Evolutionary conservation across 2,888 invertebrate genomes (phyloP), one percentile per base, ranked within the genome.

Genomic region (Stenichneumon culpator): DNA sequence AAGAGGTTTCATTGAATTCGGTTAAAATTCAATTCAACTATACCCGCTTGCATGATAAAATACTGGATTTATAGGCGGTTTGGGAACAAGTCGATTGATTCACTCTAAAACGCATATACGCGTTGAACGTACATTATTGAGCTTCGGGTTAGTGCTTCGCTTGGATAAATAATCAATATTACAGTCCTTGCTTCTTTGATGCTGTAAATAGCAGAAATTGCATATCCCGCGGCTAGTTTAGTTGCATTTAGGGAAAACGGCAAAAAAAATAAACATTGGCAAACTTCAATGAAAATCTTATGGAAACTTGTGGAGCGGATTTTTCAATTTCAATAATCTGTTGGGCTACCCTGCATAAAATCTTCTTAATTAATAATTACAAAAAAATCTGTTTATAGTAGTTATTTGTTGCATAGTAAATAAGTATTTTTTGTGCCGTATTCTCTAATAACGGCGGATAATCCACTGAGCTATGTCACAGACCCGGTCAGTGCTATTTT

Each of bases 91-190:
- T 50, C 52, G 32, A 28, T 36, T 47, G 19, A 22, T 50, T 54
- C 52, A 67, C n/a, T 54, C 22, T 39, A 57, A 69, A 36, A 63
- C 52, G 72, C 81, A 84, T 54, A 69, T 68, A 54, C 57, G 72
- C 79, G 74, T 52, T 69, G 22, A 54, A 83, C 77, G 28, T 79
- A 9, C 74, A 36, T 67, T 50, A 57, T 69, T 16, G 60, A 74
- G 79, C 86, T 82, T 83, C 70, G 54, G 50, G 70, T 74, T 73
- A 54, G 65, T n/a, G 83, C 83, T 84, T 84, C 25, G 81, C 78
- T 83, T 74, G 63, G 52, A 47, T 19, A 19, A 73, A 32, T 47
- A 44, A 75, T 47, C 36, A 73, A 67, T 60, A 39, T 79, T 70
- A 39, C 19, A 54, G 65, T 82, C 50, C 65, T 79, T 47, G 85